Conservation (phyloP, 2,888 invertebrate species). For the Volucella inflata region DNA sequence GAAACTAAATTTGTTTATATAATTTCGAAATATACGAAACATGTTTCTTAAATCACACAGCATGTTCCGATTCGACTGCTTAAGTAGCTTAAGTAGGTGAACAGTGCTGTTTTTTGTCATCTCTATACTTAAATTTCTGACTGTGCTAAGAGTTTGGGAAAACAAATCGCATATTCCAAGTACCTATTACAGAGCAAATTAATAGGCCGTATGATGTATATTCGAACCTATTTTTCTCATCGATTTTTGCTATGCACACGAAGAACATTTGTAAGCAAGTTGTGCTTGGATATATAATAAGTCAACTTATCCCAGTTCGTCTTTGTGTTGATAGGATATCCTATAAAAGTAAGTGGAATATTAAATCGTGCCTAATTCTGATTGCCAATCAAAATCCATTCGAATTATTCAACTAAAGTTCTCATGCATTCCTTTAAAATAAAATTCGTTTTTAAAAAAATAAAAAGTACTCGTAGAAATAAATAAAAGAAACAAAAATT, state of each 20-base stretch:
- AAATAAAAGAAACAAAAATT: background rate
- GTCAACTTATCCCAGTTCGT: no score
- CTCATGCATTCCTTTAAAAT: conserved; percentile 59
- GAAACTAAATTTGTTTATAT: no score
- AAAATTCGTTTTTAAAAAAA: background rate
- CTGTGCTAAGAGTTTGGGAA: background rate
- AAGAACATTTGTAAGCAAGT: no score
- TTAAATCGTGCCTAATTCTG: background rate
- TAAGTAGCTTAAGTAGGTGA: no score
- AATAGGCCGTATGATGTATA: no score
- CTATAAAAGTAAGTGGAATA: conserved; percentile 14
- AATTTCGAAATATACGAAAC: no score
- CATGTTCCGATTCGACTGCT: background rate
- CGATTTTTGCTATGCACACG: no score
- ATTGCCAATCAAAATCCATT: background rate
- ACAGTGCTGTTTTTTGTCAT: background rate
- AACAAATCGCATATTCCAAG: no score
- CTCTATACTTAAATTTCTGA: background rate
- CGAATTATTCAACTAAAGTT: conserved; percentile 32
- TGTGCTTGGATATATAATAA: no score
- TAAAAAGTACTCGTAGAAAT: background rate
- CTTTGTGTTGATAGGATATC: no score
- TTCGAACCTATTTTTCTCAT: no score
- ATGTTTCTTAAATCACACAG: background rate
- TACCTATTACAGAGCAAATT: no score